Evolutionary conservation across 2,113 vertebrate species (phyloP).

Genomic region (Colaptes auratus): DNA sequence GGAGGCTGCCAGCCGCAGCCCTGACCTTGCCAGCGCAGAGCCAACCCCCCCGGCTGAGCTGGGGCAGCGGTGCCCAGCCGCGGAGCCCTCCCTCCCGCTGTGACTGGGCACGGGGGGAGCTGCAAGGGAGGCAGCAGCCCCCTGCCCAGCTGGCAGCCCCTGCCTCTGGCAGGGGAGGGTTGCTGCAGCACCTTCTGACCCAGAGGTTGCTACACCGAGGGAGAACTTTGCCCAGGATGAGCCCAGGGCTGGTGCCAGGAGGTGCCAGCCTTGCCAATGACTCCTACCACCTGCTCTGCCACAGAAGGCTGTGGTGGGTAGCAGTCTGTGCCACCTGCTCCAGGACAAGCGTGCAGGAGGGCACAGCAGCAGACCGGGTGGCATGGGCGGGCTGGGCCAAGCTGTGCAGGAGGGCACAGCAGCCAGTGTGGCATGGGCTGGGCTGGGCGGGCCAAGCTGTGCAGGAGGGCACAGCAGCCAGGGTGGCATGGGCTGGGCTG

Average conservation of each 20-base stretch:
- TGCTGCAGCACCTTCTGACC: rapidly evolving
- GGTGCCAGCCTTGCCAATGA: neutral
- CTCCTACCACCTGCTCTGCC: neutral
- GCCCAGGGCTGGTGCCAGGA: rapidly evolving
- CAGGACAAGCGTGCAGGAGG: neutral
- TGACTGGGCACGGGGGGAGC: neutral
- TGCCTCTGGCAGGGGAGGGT: neutral
- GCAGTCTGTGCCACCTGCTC: rapidly evolving
- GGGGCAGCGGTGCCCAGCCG: rapidly evolving
- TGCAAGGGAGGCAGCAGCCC: neutral
- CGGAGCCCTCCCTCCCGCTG: no score
- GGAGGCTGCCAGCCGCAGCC: neutral
- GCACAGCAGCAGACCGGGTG: neutral
- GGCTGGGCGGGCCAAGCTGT: no score
- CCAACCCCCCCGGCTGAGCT: neutral
- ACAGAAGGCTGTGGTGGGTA: rapidly evolving
- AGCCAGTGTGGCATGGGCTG: no score
- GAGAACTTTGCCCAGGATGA: neutral
- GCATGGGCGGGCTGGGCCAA: no score
- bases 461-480: no score
- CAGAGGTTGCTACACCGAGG: rapidly evolving
- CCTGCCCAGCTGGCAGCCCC: neutral
- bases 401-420: no score
- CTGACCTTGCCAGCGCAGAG: neutral
- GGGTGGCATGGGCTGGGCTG: no score